Percentiles rank a stretch among this genome's conserved stretches.
These are phyloP conservation scores for Cololabis saira DNA, from an alignment of 2,113 vertebrate genomes.

Conservation along the genomic window DNA sequence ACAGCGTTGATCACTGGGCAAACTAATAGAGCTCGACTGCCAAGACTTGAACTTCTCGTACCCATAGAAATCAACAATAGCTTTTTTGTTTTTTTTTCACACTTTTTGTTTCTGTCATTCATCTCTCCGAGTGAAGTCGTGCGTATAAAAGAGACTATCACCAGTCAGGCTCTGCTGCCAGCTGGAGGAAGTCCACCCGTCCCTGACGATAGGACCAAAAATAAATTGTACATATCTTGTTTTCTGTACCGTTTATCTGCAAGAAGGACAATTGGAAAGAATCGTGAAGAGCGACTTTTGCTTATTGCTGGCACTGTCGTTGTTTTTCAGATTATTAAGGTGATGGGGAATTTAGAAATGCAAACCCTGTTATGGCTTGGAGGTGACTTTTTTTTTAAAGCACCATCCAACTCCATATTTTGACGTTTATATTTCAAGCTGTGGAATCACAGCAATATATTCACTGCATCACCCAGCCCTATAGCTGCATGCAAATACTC, in stretches of 20 bases:
- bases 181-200: constrained; percentile 38
- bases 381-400: constrained; percentile 25
- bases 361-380: constrained; percentile 4
- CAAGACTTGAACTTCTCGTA: constrained; percentile 28
- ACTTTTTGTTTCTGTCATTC: constrained; percentile 3
- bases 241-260: constrained; percentile 8
- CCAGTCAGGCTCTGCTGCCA: constrained; percentile 32
- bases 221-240: constrained; percentile 17
- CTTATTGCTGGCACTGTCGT: background rate
- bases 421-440: constrained; percentile 41
- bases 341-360: background rate
- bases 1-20: constrained; percentile 26
- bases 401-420: constrained; percentile 32
- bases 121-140: constrained; percentile 7
- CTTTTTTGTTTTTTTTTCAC: background rate
- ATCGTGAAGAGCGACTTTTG: background rate
- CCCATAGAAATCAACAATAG: constrained; percentile 37
- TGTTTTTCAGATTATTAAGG: background rate
- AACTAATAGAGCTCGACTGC: constrained; percentile 24
- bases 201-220: constrained; percentile 27
- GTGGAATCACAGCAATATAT: constrained; percentile 51
- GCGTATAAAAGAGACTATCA: constrained; percentile 20
- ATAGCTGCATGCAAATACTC: constrained; percentile 64
- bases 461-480: constrained; percentile 37
- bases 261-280: constrained; percentile 6